Evolutionary conservation across 2,113 vertebrate species (phyloP).

Genomic region (Melanotaenia duboulayi): DNA sequence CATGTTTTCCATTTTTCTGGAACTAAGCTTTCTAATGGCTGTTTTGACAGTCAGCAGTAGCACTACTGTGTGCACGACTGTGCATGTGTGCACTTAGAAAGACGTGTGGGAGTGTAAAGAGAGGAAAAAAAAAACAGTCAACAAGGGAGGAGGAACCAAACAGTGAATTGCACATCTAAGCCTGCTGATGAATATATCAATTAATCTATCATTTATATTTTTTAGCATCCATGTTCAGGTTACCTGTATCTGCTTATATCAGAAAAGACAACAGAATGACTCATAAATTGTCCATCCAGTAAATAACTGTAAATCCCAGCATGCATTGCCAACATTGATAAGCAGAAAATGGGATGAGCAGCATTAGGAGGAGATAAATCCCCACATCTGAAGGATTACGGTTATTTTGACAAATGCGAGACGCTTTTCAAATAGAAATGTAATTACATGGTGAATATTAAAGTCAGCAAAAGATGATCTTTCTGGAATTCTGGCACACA

Average conservation of each 20-base stretch:
- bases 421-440: constrained; percentile 77
- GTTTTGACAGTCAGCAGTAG: constrained; percentile 37
- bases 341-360: constrained; percentile 80
- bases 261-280: constrained; percentile 49
- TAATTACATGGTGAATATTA: constrained; percentile 78
- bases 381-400: constrained; percentile 79
- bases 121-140: constrained; percentile 47
- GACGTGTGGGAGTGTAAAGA: constrained; percentile 63
- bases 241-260: constrained; percentile 59
- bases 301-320: constrained; percentile 75
- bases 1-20: constrained; percentile 57
- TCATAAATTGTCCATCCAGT: constrained; percentile 66
- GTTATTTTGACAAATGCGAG: constrained; percentile 77
- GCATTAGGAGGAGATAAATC: constrained; percentile 80
- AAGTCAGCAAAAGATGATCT: constrained; percentile 71
- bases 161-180: constrained; percentile 21
- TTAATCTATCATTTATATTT: constrained; percentile 40
- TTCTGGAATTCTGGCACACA: constrained; percentile 46
- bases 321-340: constrained; percentile 70
- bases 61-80: constrained; percentile 7
- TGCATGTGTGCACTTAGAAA: constrained; percentile 19
- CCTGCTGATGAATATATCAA: constrained; percentile 26
- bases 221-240: constrained; percentile 40
- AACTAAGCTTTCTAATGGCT: constrained; percentile 57
- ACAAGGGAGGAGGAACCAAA: constrained; percentile 36